Evolutionary conservation across 2,797 vertebrate genomes (phyloP), one percentile per base, ranked within the genome.

Genomic region (Astyanax mexicanus): DNA sequence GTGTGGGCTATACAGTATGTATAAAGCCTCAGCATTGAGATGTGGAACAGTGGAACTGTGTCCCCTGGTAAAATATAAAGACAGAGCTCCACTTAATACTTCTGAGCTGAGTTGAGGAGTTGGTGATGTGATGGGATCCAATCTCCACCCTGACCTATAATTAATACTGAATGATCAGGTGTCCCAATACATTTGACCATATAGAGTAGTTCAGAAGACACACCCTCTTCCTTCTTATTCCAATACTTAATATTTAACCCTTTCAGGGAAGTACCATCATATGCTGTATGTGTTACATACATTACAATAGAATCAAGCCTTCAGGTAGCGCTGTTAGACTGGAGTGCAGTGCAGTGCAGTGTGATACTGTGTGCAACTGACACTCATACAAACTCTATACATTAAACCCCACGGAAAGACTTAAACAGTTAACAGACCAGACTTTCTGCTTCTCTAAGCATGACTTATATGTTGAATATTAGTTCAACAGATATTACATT

Each of bases 321-420:
- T 17, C 40, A 27, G 12, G 38, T 27, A 15, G 21, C 15, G 44
- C 6, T 3, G 3, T 21, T 19, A 19, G 23, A 2, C 45, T 37
- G 32, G n/a, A 40, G 45, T 67, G 32, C 65, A 75, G 29, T 67
- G 45, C 61, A 74, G 49, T 74, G 19, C 19, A 75, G 29, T 61
- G 44, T 12, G 47, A 60, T 75, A 52, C 65, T 69, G 42, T 68
- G 40, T 37, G 35, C 49, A 68, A 38, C 52, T 58, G 52, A 64
- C 52, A 47, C 64, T 49, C 45, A n/a, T 64, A 8, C 11, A 64
- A 74, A n/a, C 58, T 64, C 45, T 44, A 47, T 42, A 65, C 54
- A 47, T 47, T 49, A 37, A 40, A 62, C 55, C 29, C 55, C 51
- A 44, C 44, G 62, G n/a, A 72, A 23, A 40, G 13, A 8, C 1